phyloP scores from a whole-genome alignment of 92 coral and sea anemone genomes.

The Parazoanthus swiftii region DNA sequence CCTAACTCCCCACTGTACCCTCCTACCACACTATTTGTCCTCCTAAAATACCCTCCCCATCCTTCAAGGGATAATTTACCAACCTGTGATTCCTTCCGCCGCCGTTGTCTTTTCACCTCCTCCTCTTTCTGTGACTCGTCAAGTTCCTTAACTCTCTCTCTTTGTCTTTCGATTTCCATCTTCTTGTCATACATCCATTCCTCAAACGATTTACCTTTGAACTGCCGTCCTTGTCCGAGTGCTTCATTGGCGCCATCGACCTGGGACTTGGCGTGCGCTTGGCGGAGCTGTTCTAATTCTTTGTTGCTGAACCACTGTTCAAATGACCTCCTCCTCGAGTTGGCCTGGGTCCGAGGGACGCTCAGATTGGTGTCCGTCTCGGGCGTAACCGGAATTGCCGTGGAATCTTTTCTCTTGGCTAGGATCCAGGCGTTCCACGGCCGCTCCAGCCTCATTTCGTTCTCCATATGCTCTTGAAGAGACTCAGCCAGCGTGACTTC shows the following conservation, averaged over 20 bases:
- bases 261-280: constrained; percentile 66
- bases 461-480: constrained; percentile 57
- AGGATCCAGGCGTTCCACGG: constrained; percentile 95
- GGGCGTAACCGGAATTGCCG: constrained; percentile 51
- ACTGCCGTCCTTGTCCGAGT: constrained; percentile 45
- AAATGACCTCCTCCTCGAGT: constrained; percentile 72
- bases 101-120: constrained; percentile 55
- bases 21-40: background rate
- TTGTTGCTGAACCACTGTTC: constrained; percentile 91
- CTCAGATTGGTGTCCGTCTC: constrained; percentile 34
- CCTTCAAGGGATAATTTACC: background rate
- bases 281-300: constrained; percentile 69
- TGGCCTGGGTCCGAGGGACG: constrained; percentile 38
- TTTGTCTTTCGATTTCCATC: constrained; percentile 64
- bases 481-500: constrained; percentile 71
- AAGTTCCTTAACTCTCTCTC: constrained; percentile 63
- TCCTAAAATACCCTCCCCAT: background rate
- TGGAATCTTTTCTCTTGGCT: constrained; percentile 69
- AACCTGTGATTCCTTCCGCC: constrained; percentile 74
- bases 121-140: constrained; percentile 65
- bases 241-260: constrained; percentile 71
- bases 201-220: constrained; percentile 87
- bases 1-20: too few species aligned
- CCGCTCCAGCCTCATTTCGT: constrained; percentile 68
- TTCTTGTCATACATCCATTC: constrained; percentile 94